Conservation (phyloP, 1,140 invertebrate genomes). For the Riptortus pedestris region DNA sequence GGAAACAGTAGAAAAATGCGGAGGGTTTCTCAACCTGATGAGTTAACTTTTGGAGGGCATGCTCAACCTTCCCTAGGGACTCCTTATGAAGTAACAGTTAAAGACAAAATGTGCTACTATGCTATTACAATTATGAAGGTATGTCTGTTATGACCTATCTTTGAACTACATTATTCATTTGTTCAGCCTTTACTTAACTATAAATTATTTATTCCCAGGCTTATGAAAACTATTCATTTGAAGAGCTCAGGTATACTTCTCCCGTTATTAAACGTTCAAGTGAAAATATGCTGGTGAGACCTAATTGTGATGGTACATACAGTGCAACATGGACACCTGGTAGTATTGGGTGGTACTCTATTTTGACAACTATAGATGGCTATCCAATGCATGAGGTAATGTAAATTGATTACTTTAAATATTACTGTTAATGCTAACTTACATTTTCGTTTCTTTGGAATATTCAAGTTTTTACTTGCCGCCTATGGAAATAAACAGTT, state of each 20-base stretch:
- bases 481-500: too few species aligned
- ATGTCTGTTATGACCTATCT: slow-evolving; percentile 25
- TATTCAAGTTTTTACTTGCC: too few species aligned
- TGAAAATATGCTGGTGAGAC: slow-evolving; percentile 73
- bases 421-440: too few species aligned
- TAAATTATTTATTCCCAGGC: slow-evolving; percentile 44
- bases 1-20: slow-evolving; percentile 44
- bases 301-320: slow-evolving; percentile 79
- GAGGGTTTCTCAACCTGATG: slow-evolving; percentile 52
- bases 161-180: neutral
- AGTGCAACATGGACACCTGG: slow-evolving; percentile 86
- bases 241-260: slow-evolving; percentile 79
- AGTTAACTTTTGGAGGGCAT: slow-evolving; percentile 59
- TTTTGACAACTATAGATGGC: slow-evolving; percentile 80
- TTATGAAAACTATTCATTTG: slow-evolving; percentile 92
- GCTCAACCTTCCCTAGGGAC: slow-evolving; percentile 55
- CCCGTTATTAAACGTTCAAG: slow-evolving; percentile 60
- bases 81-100: slow-evolving; percentile 76
- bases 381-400: slow-evolving; percentile 67
- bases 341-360: slow-evolving; percentile 76
- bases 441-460: too few species aligned
- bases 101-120: slow-evolving; percentile 87
- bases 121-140: slow-evolving; percentile 88
- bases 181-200: neutral
- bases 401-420: slow-evolving; percentile 1